Evolutionary conservation across 2,888 invertebrate species (phyloP), one percentile per base, ranked within the genome.

Genomic region (Zaprionus bogoriensis): DNA sequence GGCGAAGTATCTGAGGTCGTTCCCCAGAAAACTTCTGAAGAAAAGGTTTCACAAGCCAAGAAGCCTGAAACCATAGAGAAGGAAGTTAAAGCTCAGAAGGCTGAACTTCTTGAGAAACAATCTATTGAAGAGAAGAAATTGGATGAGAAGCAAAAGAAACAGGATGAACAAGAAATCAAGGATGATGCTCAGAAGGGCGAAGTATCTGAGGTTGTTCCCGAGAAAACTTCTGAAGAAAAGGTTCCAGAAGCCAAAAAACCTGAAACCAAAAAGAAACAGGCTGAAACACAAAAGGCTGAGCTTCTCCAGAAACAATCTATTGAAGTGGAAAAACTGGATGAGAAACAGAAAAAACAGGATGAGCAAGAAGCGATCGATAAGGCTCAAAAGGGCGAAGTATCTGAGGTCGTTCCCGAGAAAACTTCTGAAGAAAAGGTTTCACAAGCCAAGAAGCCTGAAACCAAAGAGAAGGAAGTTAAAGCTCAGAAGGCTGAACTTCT

Each of bases 301-400:
- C 2, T 50, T 9, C 9, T 46, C 0, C 53, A 54, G 9, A 27
- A 63, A 51, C n/a, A 57, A n/a, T 45, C n/a, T 1, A 38, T 62
- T 2, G 54, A 69, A 6, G 53, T 39, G 2, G 38, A 55, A 14
- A 20, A 54, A 14, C 0, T 68, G 4, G 32, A 53, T 17, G 23
- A 22, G 0, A 23, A 67, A 20, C 63, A 67, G 9, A 27, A 25
- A 20, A 59, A 60, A 41, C 12, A 39, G 10, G 5, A 45, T 38
- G 4, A 64, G 62, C 19, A 54, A 20, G 46, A 58, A 10, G 61
- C 70, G 20, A 59, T 74, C 28, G 30, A 41, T 12, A 53, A 48
- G 23, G 30, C 14, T 20, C 17, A 54, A 14, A 53, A 23, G 4
- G 51, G 3, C 10, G 25, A 38, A 25, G 48, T 36, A 1, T 48